Percentiles rank a stretch among this genome's conserved stretches.
These are phyloP conservation scores for Saccostrea glomerata DNA, from an alignment of 1,140 invertebrate genomes.

Conservation along the genomic window DNA sequence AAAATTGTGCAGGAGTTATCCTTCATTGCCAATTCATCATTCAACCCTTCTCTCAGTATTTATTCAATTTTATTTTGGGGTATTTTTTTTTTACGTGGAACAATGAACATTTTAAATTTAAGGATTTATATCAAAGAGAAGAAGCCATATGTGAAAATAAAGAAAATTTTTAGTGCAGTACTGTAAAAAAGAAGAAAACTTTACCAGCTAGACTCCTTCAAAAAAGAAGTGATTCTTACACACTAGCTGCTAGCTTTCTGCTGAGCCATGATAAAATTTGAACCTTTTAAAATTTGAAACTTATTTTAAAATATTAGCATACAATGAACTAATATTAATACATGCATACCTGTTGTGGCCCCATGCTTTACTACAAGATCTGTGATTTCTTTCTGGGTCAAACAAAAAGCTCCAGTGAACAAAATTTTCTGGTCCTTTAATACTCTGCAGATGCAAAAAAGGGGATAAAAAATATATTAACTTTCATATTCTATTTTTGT, in stretches of 20 bases:
- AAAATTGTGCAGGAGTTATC: too few relatives aligned
- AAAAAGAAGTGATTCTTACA: neutral
- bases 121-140: too few relatives aligned
- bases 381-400: constrained; percentile 55
- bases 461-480: too few relatives aligned
- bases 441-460: constrained; percentile 41
- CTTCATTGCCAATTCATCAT: too few relatives aligned
- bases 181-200: too few relatives aligned
- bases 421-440: constrained; percentile 52
- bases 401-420: constrained; percentile 57
- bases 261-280: neutral
- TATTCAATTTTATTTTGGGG: too few relatives aligned
- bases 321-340: neutral
- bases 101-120: too few relatives aligned
- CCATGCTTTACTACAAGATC: constrained; percentile 58
- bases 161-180: too few relatives aligned
- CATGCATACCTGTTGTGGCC: constrained; percentile 52
- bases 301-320: neutral
- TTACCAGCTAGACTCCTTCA: neutral
- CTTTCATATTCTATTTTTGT: too few relatives aligned
- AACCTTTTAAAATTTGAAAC: neutral
- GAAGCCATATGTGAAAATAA: too few relatives aligned
- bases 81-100: too few relatives aligned
- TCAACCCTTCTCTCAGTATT: too few relatives aligned
- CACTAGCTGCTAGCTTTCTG: neutral